A percentile compares a stretch with the other conserved stretches of the same genome.
phyloP scores from a whole-genome alignment of 1,140 invertebrate species.

The Neodiprion lecontei region DNA sequence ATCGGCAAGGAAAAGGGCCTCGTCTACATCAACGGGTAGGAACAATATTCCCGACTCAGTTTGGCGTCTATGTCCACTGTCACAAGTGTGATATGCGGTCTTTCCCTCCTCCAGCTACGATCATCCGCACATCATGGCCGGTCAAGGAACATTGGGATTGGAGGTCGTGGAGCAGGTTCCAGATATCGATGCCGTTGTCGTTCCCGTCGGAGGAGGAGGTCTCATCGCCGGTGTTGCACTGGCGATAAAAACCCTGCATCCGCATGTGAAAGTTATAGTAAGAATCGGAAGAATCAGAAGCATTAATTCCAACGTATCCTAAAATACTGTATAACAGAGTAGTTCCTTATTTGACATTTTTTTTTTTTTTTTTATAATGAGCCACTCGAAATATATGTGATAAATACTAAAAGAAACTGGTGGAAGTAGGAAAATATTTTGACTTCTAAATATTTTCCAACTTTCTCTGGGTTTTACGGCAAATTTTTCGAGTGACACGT shows the following conservation, averaged over 20 bases:
- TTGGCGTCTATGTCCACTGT: background rate
- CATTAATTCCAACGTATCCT: conserved; percentile 12
- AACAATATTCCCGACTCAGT: conserved; percentile 2
- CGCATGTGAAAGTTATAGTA: conserved; percentile 78
- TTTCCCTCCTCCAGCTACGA: conserved; percentile 74
- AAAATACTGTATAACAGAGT: no score
- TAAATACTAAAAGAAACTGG: no score
- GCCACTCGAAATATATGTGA: no score
- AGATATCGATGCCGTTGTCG: conserved; percentile 77
- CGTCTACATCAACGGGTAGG: conserved; percentile 86
- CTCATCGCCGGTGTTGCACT: conserved; percentile 87
- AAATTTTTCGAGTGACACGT: no score
- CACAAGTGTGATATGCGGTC: conserved; percentile 4
- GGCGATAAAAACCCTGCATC: conserved; percentile 85
- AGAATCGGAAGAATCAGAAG: conserved; percentile 41
- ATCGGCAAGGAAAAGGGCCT: conserved; percentile 75
- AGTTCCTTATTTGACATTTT: no score
- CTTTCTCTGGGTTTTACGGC: no score
- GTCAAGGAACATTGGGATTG: conserved; percentile 90
- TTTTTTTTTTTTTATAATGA: no score
- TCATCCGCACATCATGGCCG: conserved; percentile 92
- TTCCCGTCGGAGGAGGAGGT: conserved; percentile 91
- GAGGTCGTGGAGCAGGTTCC: conserved; percentile 89
- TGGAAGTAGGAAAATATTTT: no score
- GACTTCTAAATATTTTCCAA: no score